phyloP scores from a whole-genome alignment of 2,113 vertebrate genomes.

The Acanthochromis polyacanthus region DNA sequence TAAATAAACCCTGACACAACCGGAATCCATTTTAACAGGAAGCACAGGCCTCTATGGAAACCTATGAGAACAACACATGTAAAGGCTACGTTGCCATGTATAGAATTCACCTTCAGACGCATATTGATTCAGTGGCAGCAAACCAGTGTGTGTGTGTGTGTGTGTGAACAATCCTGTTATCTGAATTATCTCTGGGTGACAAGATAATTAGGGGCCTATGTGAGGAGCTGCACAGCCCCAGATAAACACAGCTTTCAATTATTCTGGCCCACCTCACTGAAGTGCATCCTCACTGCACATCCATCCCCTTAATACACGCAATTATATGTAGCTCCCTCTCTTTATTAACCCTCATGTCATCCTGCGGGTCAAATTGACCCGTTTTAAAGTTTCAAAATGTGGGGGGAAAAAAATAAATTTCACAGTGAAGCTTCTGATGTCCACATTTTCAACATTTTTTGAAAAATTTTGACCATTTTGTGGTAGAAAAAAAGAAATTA shows the following conservation, averaged over 20 bases:
- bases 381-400: too few relatives aligned
- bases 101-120: conserved; percentile 32
- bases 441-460: too few relatives aligned
- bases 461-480: too few relatives aligned
- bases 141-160: not conserved
- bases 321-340: conserved; percentile 26
- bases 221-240: conserved; percentile 50
- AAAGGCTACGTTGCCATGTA: conserved; percentile 1
- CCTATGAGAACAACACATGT: conserved; percentile 1
- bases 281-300: not conserved
- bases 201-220: conserved; percentile 61
- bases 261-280: conserved; percentile 35
- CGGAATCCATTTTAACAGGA: not conserved
- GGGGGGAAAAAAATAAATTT: too few relatives aligned
- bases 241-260: conserved; percentile 69
- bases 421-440: too few relatives aligned
- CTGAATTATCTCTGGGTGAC: conserved; percentile 63
- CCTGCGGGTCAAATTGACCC: too few relatives aligned
- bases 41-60: not conserved
- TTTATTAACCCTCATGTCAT: too few relatives aligned
- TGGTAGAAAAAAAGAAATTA: too few relatives aligned
- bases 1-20: conserved; percentile 5
- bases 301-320: conserved; percentile 19
- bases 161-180: conserved; percentile 30
- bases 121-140: conserved; percentile 57